Percentiles rank a stretch among this genome's conserved stretches.
phyloP scores from a whole-genome alignment of 2,797 vertebrate genomes.

The Typhlichthys subterraneus region DNA sequence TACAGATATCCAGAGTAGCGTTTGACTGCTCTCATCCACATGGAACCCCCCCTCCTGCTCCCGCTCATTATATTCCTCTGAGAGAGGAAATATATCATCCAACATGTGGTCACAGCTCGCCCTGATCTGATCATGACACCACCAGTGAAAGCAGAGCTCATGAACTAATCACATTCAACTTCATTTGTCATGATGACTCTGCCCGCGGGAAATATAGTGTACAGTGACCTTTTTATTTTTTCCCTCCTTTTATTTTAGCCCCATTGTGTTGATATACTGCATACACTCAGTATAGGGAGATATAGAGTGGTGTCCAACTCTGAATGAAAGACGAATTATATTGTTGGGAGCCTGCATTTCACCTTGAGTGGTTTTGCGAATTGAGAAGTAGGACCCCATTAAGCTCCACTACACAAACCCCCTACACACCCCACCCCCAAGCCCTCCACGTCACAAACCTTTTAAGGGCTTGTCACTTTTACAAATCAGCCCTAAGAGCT shows the following conservation, averaged over 20 bases:
- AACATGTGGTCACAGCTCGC: constrained; percentile 62
- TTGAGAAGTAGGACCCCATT: constrained; percentile 74
- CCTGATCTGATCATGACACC: constrained; percentile 65
- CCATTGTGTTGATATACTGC: constrained; percentile 71
- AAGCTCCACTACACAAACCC: constrained; percentile 37
- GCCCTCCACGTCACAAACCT: constrained; percentile 65
- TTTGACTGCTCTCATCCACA: constrained; percentile 40
- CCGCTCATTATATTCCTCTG: constrained; percentile 62
- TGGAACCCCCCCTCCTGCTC: constrained; percentile 22
- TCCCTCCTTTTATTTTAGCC: constrained; percentile 39
- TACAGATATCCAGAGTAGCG: constrained; percentile 32
- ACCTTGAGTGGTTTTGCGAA: constrained; percentile 75
- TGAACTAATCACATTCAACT: constrained; percentile 71
- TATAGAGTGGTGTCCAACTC: constrained; percentile 62
- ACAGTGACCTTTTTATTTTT: constrained; percentile 21
- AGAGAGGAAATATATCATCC: constrained; percentile 81
- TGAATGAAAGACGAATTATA: constrained; percentile 71
- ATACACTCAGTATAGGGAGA: constrained; percentile 55
- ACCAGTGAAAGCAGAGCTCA: constrained; percentile 70
- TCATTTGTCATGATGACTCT: constrained; percentile 70
- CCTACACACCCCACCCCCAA: neutral
- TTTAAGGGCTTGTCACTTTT: constrained; percentile 82
- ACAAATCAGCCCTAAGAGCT: constrained; percentile 77
- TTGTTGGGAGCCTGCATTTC: constrained; percentile 72
- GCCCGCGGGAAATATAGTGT: constrained; percentile 60